These are phyloP conservation scores for Lacerta agilis DNA, from an alignment of 2,797 vertebrate genomes.

Conservation along the genomic window DNA sequence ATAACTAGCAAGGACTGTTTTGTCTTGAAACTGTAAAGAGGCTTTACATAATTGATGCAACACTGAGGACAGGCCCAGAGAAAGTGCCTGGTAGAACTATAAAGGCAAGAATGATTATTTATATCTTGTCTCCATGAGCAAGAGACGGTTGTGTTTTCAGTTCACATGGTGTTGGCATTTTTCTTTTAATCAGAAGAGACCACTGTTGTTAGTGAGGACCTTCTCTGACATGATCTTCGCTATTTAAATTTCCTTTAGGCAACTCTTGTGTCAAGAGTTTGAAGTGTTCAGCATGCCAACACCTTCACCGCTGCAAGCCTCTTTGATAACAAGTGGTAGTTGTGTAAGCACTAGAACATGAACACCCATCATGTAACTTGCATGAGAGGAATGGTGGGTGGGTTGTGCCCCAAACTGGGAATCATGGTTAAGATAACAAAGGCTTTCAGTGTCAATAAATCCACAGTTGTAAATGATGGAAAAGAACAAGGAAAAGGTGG, in stretches of 20 bases:
- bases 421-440: neutral
- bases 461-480: neutral
- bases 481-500: neutral
- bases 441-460: neutral
- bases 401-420: neutral
- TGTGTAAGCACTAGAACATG: neutral
- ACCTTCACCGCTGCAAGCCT: neutral
- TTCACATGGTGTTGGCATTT: neutral
- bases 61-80: neutral
- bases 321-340: neutral
- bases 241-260: conserved; percentile 6
- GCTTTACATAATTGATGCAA: neutral
- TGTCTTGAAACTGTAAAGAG: neutral
- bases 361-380: neutral
- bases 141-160: neutral
- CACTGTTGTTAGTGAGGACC: neutral
- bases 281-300: neutral
- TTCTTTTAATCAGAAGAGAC: neutral
- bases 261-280: neutral
- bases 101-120: neutral
- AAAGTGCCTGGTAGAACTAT: neutral
- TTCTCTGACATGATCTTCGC: neutral
- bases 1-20: neutral
- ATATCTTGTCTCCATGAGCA: neutral
- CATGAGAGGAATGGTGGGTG: neutral